Evolutionary conservation across 2,888 invertebrate species (phyloP), one percentile per base, ranked within the genome.

Genomic region (Amaurobius ferox): DNA sequence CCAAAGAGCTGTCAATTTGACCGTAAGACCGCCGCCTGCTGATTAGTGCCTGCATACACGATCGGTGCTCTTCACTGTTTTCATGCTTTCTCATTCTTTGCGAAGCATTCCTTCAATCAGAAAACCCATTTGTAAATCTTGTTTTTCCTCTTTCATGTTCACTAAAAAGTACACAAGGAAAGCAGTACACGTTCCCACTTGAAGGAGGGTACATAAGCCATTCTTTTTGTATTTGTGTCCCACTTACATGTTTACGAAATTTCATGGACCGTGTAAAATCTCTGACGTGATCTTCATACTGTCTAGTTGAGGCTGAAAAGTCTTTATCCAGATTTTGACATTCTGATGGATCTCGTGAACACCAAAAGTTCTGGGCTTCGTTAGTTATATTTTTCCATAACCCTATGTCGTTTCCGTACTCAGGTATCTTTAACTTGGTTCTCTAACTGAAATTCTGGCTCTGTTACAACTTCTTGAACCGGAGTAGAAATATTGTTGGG

Each of bases 161-260:
- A 62, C 16, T 62, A 62, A 62, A 62, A 19, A 62, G 62, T 16
- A 62, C 23, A 19, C 62, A 62, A 62, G 62, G 16, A 62, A 62
- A 62, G 23, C 62, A 62, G 23, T 62, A 62, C 23, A 62, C 62
- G 23, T 19, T 62, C 19, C 62, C 23, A 16, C 13, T 62, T 62
- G 62, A 62, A 19, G 62, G 23, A 62, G 62, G 19, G 23, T 62
- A 62, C 23, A 62, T 62, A 16, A 62, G 62, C 62, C 62, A 62
- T 62, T 62, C 62, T 19, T 19, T 16, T 62, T 62, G 9, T 16
- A 62, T 62, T 16, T 62, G 13, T 62, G 23, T 62, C 62, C 23
- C 23, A 16, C 62, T 11, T 62, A 62, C 23, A 62, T 16, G 23
- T 11, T 16, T 16, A 62, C 13, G 62, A 16, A 11, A 62, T 62